Base-by-base conservation (phyloP, 2,888 invertebrate species). In the Eustalomyia histrio region DNA sequence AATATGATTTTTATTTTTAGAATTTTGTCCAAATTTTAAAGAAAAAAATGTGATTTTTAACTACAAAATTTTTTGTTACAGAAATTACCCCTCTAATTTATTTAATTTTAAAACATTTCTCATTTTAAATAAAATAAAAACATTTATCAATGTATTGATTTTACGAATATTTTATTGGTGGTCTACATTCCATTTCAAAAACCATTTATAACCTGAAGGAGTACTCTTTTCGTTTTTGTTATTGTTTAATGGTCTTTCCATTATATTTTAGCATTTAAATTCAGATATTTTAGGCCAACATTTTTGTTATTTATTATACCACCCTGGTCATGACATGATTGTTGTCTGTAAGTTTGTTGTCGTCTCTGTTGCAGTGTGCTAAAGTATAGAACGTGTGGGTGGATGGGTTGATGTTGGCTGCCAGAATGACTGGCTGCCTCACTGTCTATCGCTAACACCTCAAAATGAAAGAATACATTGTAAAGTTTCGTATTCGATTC, bases 281-380 rank as follows among this genome's bases (percentile, higher is more conserved):
- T 53, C 39, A 67, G 18, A 17, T 67, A 12, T 47, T 67, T 33
- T 16, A n/a, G 65, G 17, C 35, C 18, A 52, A 52, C 50, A 29
- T 55, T 63, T 9, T 33, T 47, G n/a, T 57, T 69, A 63, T 57
- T 79, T 64, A 69, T 74, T 69, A 74, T 74, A 68, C 61, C 68
- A 57, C 68, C n/a, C 12, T 79, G 79, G 79, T 79, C 79, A 69
- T 74, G 79, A 68, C 68, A 74, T 68, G 63, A 63, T 68, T 68
- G 50, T 29, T 24, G 50, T 14, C 18, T 69, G 53, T 17, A n/a
- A 55, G 29, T 43, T 52, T 29, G 55, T 43, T 29, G 50, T 43
- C 12, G 16, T 29, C 12, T 18, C 61, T 72, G 17, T 52, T 65
- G 72, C 21, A 68, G 63, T 53, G 24, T 29, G 43, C 12, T 58